Conservation (phyloP, 2,888 invertebrate species). For the Diaperis boleti region DNA sequence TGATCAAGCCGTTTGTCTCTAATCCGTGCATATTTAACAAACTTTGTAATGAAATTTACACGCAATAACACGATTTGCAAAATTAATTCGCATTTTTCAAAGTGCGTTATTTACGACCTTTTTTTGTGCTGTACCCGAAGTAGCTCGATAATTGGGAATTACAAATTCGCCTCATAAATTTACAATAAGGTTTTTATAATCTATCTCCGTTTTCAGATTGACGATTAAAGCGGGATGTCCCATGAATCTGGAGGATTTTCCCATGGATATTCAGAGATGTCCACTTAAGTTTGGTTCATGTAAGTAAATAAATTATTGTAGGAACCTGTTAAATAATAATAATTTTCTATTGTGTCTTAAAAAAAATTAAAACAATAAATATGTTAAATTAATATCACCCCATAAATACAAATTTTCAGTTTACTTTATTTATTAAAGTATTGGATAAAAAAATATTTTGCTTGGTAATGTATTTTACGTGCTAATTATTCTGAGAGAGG, state of each 20-base stretch:
- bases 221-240: conserved; percentile 88
- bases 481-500: too few relatives aligned
- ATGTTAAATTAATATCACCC: too few relatives aligned
- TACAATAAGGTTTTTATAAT: conserved; percentile 12
- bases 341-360: background rate
- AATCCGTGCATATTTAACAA: conserved; percentile 11
- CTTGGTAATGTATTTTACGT: too few relatives aligned
- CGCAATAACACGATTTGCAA: conserved; percentile 35
- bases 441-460: too few relatives aligned
- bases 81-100: conserved; percentile 30
- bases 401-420: too few relatives aligned
- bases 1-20: conserved; percentile 33
- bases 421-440: too few relatives aligned
- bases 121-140: conserved; percentile 10
- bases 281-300: conserved; percentile 85
- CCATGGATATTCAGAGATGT: conserved; percentile 87
- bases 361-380: background rate
- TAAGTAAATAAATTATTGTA: conserved; percentile 68
- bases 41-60: conserved; percentile 29
- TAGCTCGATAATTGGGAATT: conserved; percentile 22
- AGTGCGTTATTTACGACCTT: conserved; percentile 11
- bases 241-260: conserved; percentile 88
- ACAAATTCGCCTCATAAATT: conserved; percentile 8
- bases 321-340: background rate
- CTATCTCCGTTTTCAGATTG: conserved; percentile 69